Conservation (phyloP, 2,797 vertebrate species). For the Oryzias dopingdopingensis region DNA sequence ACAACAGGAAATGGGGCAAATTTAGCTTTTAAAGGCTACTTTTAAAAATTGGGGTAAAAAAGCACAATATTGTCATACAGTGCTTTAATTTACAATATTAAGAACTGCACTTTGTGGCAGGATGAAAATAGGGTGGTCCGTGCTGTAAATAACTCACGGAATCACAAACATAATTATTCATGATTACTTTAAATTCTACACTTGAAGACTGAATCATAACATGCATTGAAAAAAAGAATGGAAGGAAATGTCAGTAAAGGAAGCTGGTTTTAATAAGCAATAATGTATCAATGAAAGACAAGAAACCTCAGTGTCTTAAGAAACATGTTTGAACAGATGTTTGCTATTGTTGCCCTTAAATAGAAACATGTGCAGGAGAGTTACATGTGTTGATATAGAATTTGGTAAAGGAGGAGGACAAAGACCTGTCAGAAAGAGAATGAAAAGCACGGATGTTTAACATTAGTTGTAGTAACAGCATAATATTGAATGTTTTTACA, state of each 20-base stretch:
- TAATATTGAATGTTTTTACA: constrained; percentile 1
- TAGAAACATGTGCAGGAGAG: too few species aligned
- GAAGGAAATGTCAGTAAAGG: too few species aligned
- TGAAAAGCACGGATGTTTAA: background rate
- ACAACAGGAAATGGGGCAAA: background rate
- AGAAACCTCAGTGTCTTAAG: too few species aligned
- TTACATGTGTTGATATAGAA: background rate
- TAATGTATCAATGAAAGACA: too few species aligned
- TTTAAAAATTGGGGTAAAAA: background rate
- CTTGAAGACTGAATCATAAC: background rate
- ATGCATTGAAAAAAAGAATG: too few species aligned
- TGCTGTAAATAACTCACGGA: background rate
- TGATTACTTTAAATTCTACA: background rate
- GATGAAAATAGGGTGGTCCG: background rate
- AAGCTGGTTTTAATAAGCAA: too few species aligned
- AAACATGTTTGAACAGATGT: too few species aligned
- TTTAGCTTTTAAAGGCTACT: background rate
- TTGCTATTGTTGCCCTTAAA: too few species aligned
- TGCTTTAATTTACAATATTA: background rate
- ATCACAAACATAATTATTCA: background rate
- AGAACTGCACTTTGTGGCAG: background rate
- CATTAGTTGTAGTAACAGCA: background rate
- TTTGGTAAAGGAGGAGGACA: background rate
- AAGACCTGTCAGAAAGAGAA: background rate
- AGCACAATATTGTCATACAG: background rate